phyloP scores from a whole-genome alignment of 2,888 invertebrate genomes.

The Ceriagrion tenellum region DNA sequence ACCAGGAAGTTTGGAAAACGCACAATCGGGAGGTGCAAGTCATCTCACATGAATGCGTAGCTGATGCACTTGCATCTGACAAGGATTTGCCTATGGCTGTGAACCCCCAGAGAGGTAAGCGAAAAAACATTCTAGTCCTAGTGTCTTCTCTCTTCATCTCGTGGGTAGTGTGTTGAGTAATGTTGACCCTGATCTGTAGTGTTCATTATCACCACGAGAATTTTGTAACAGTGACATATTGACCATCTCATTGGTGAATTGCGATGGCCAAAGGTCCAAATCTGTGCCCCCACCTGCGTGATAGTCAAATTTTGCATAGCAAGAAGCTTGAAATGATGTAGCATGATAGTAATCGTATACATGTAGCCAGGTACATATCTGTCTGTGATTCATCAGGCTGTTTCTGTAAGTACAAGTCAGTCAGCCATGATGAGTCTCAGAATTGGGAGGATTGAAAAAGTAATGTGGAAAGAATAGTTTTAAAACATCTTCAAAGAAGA shows the following conservation, averaged over 20 bases:
- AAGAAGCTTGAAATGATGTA: neutral
- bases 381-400: neutral
- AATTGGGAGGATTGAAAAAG: no score
- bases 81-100: constrained; percentile 45
- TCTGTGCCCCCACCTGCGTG: neutral
- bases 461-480: no score
- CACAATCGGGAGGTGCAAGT: constrained; percentile 63
- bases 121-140: constrained; percentile 80
- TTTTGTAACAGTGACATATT: neutral
- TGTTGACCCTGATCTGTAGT: constrained; percentile 79
- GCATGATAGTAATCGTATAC: neutral
- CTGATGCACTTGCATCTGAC: constrained; percentile 71
- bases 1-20: constrained; percentile 81
- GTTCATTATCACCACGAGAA: neutral
- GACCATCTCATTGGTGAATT: neutral
- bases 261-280: neutral
- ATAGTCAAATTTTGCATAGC: neutral
- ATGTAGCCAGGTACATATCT: neutral
- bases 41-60: constrained; percentile 68
- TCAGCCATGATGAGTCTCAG: no score
- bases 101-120: constrained; percentile 68
- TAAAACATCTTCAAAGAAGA: no score
- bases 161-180: constrained; percentile 86
- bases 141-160: constrained; percentile 91
- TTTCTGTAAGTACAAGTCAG: no score